These are phyloP conservation scores for Conchocele bisecta DNA, from an alignment of 2,888 invertebrate genomes.

Conservation along the genomic window DNA sequence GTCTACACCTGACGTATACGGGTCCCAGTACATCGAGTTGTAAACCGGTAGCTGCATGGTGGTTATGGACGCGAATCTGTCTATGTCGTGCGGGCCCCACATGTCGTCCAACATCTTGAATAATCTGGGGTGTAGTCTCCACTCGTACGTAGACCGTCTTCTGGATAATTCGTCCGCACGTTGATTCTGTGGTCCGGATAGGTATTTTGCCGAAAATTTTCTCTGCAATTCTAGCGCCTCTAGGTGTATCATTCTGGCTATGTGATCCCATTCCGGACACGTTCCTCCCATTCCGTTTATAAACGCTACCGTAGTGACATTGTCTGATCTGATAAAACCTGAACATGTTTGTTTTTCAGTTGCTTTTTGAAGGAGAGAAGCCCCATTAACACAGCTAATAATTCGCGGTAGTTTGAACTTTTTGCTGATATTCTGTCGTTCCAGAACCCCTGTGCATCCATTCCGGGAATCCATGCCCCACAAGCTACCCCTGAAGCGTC, in stretches of 20 bases:
- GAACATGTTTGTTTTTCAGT: neutral
- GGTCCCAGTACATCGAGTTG: conserved; percentile 25
- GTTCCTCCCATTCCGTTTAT: conserved; percentile 1
- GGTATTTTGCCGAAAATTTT: neutral
- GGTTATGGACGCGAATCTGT: conserved; percentile 17
- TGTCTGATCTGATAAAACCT: conserved; percentile 11
- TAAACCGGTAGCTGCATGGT: conserved; percentile 3
- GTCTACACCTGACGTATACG: conserved; percentile 13
- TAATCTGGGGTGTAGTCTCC: conserved; percentile 6
- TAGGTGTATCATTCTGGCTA: neutral
- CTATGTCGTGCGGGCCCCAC: conserved; percentile 13
- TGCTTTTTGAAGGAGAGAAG: neutral
- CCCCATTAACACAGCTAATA: conserved; percentile 13
- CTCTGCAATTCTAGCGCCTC: neutral
- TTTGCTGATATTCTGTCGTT: neutral
- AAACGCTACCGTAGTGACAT: neutral
- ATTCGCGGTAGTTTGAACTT: conserved; percentile 14
- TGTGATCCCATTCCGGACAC: neutral
- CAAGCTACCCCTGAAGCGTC: neutral
- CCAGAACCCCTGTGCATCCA: conserved; percentile 1
- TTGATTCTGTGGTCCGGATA: neutral
- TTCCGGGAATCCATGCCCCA: conserved; percentile 5
- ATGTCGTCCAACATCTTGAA: conserved; percentile 7
- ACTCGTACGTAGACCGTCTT: neutral
- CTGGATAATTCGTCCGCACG: conserved; percentile 8